Percentiles rank a stretch among this genome's conserved stretches.
Conservation (phyloP, 2,888 invertebrate genomes). For the Vesta saturnalis region DNA sequence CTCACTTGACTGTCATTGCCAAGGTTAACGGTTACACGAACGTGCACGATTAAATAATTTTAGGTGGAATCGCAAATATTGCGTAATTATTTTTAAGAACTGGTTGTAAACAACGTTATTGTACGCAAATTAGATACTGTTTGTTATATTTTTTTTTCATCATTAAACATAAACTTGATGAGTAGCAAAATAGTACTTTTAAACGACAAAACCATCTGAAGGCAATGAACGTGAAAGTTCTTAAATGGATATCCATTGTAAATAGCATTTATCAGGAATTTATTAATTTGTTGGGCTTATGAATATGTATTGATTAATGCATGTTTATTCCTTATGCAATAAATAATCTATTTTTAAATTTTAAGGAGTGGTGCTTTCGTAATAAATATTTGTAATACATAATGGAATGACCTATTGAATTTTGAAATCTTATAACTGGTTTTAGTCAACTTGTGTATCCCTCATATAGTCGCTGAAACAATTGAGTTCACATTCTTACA, state of each 20-base stretch:
- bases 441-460: no score
- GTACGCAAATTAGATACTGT: neutral
- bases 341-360: constrained; percentile 22
- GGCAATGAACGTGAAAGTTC: constrained; percentile 12
- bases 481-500: no score
- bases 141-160: neutral
- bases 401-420: neutral
- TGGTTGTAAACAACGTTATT: constrained; percentile 6
- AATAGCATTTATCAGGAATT: neutral
- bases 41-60: neutral
- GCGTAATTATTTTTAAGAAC: constrained; percentile 4
- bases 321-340: constrained; percentile 12
- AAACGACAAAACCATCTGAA: neutral
- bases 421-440: neutral
- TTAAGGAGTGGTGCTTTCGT: constrained; percentile 22
- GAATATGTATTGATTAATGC: constrained; percentile 19
- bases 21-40: neutral
- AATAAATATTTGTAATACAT: constrained; percentile 7
- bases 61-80: neutral
- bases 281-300: constrained; percentile 6
- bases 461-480: no score
- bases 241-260: neutral
- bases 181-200: no score
- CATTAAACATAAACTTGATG: neutral
- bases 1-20: neutral